Evolutionary conservation across 2,888 invertebrate species (phyloP).

Genomic region (Leptogaster cylindrica): DNA sequence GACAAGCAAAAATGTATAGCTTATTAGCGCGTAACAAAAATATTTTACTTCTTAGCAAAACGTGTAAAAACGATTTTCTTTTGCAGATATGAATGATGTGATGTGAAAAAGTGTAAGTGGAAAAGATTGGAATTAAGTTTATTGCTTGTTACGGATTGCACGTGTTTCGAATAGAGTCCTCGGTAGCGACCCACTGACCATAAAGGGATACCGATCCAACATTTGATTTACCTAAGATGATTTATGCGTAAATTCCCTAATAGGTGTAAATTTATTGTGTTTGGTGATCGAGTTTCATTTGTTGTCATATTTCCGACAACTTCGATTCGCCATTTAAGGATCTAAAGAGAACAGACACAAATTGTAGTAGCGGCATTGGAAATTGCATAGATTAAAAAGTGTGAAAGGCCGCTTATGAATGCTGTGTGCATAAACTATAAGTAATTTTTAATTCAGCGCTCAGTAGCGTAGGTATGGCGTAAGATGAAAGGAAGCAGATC

Average conservation of each 20-base stretch:
- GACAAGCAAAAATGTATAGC: slow-evolving; percentile 43
- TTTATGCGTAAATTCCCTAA: slow-evolving; percentile 43
- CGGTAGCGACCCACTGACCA: background rate
- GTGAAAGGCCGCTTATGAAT: too few relatives aligned
- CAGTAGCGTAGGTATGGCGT: too few relatives aligned
- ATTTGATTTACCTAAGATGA: slow-evolving; percentile 41
- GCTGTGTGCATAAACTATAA: too few relatives aligned
- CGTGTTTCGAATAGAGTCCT: slow-evolving; percentile 41
- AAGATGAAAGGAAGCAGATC: too few relatives aligned
- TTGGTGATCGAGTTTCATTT: slow-evolving; percentile 8
- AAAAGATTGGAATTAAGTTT: slow-evolving; percentile 41
- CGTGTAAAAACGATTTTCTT: slow-evolving; percentile 11
- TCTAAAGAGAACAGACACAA: too few relatives aligned
- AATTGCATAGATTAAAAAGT: too few relatives aligned
- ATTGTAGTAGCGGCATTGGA: too few relatives aligned
- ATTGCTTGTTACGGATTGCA: slow-evolving; percentile 45
- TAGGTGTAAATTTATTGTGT: slow-evolving; percentile 42
- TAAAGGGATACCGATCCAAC: background rate
- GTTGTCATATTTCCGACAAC: too few relatives aligned
- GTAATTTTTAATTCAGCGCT: too few relatives aligned
- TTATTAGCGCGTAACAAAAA: slow-evolving; percentile 40
- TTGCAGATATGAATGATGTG: background rate
- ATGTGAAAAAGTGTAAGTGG: slow-evolving; percentile 8
- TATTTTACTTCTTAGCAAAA: slow-evolving; percentile 23
- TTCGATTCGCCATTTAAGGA: too few relatives aligned